Conservation (phyloP, 2,113 vertebrate genomes). For the Anguilla rostrata region DNA sequence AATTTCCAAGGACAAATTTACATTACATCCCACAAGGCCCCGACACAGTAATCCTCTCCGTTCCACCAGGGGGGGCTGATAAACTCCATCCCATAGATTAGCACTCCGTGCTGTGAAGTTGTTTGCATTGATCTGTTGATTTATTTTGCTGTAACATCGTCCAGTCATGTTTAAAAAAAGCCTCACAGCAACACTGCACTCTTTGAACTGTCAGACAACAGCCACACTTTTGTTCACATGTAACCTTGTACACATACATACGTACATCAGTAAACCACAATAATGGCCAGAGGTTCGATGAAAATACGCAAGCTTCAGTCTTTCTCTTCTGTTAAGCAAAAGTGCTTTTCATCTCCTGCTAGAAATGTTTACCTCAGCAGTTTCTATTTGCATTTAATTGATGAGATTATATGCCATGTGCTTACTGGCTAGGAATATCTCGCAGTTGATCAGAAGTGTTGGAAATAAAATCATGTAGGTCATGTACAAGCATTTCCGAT, state of each 20-base stretch:
- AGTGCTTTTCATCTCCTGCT: not conserved
- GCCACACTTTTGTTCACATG: not conserved
- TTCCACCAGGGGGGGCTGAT: not conserved
- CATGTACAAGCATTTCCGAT: not conserved
- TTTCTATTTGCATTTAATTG: not conserved
- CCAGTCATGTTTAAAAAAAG: not conserved
- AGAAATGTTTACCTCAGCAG: not conserved
- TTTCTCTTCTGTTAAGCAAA: not conserved
- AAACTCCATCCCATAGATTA: not conserved
- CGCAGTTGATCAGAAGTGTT: not conserved
- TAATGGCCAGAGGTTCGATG: not conserved
- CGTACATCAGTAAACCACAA: not conserved
- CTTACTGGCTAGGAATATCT: not conserved
- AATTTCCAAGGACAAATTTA: not conserved
- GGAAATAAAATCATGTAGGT: not conserved
- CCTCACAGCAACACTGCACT: not conserved
- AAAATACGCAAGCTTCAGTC: not conserved
- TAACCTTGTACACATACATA: not conserved
- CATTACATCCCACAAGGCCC: not conserved
- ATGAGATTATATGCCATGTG: not conserved
- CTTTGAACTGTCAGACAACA: not conserved
- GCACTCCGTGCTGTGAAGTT: not conserved
- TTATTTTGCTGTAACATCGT: not conserved
- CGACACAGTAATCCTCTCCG: not conserved
- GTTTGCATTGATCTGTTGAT: conserved; percentile 1